These are phyloP conservation scores for Habroteleia sp. DNA, from an alignment of 2,888 invertebrate genomes.

Conservation along the genomic window DNA sequence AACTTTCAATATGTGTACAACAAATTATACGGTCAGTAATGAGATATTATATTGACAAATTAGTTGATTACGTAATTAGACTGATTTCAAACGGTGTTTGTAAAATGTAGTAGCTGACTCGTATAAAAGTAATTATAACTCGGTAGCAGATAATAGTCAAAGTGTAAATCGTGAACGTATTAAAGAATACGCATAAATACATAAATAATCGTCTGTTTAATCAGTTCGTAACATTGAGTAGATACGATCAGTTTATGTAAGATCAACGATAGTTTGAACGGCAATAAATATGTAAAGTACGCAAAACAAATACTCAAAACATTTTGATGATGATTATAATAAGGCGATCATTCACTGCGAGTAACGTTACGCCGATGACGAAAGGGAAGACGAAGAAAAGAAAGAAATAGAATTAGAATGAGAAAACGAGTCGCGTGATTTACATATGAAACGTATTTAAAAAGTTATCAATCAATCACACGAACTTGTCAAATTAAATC, in stretches of 20 bases:
- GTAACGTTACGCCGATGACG: constrained; percentile 17
- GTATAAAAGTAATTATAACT: constrained; percentile 54
- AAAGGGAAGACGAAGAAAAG: constrained; percentile 3
- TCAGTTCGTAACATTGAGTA: constrained; percentile 50
- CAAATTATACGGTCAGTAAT: constrained; percentile 47
- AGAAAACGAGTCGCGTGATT: constrained; percentile 23
- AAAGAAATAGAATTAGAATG: constrained; percentile 9
- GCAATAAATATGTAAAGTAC: constrained; percentile 49
- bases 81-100: constrained; percentile 17
- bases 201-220: constrained; percentile 55
- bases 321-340: constrained; percentile 42
- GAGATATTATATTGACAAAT: constrained; percentile 60
- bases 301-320: constrained; percentile 44
- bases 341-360: constrained; percentile 28
- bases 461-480: constrained; percentile 52
- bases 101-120: constrained; percentile 35
- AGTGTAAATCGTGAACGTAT: constrained; percentile 56
- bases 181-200: constrained; percentile 60
- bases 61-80: constrained; percentile 39
- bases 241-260: constrained; percentile 56
- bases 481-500: constrained; percentile 29
- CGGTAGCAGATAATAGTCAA: constrained; percentile 40
- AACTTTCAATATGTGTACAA: constrained; percentile 47
- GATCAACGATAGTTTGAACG: constrained; percentile 35
- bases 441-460: constrained; percentile 44